Percentiles rank a stretch among this genome's conserved stretches.
phyloP scores from a whole-genome alignment of 2,113 vertebrate species.

The Furnarius figulus region DNA sequence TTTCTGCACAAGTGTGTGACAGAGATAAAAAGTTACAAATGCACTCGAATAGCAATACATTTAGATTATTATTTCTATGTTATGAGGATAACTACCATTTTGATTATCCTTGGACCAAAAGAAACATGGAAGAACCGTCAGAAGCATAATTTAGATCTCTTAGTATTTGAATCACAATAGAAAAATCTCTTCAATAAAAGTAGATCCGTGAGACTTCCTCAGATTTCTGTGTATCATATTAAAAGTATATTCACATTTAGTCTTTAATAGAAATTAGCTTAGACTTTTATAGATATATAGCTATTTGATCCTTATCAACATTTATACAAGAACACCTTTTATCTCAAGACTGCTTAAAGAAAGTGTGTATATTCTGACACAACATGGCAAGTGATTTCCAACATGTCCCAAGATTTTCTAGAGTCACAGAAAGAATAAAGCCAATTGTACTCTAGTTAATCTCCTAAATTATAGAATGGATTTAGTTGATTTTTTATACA shows the following conservation, averaged over 20 bases:
- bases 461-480: not conserved
- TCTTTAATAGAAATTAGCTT: not conserved
- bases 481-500: not conserved
- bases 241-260: not conserved
- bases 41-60: not conserved
- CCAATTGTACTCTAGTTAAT: not conserved
- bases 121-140: not conserved
- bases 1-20: not conserved
- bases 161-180: not conserved
- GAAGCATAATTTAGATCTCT: not conserved
- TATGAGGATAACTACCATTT: not conserved
- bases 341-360: not conserved
- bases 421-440: not conserved
- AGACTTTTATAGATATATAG: not conserved
- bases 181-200: not conserved
- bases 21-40: not conserved
- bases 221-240: not conserved
- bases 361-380: not conserved
- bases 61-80: not conserved
- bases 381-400: accelerated
- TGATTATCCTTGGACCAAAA: not conserved
- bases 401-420: not conserved
- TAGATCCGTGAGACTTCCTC: not conserved
- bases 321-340: not conserved
- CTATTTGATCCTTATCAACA: not conserved